Conservation (phyloP, 2,888 invertebrate species). For the Epinotia ramella region DNA sequence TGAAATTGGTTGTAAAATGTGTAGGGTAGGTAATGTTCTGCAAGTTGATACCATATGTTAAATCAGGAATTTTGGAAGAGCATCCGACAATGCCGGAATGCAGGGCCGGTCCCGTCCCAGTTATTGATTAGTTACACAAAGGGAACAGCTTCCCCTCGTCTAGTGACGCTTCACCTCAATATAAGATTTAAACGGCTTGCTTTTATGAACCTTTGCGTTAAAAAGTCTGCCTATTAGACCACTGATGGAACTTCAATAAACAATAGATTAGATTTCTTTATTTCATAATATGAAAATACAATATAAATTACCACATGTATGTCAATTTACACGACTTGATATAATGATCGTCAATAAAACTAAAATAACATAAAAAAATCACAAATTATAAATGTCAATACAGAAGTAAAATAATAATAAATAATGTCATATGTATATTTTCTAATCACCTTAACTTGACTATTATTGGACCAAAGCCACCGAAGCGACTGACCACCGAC, state of each 20-base stretch:
- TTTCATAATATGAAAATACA: too few species aligned
- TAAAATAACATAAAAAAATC: too few species aligned
- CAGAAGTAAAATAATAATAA: too few species aligned
- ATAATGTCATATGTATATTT: not conserved
- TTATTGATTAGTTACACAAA: constrained; percentile 64
- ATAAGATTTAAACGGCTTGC: constrained; percentile 22
- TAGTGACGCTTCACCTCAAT: constrained; percentile 45
- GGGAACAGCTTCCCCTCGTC: constrained; percentile 60
- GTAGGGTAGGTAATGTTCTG: not conserved
- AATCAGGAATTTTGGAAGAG: constrained; percentile 44
- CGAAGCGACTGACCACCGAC: constrained; percentile 44
- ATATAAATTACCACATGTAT: too few species aligned
- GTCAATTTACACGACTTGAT: too few species aligned
- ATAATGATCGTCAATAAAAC: too few species aligned
- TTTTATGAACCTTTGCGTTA: constrained; percentile 15
- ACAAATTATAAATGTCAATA: too few species aligned
- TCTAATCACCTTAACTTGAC: not conserved
- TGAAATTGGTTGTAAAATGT: constrained; percentile 1
- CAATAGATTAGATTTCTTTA: too few species aligned
- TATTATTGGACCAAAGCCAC: too few species aligned
- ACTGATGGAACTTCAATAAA: not conserved
- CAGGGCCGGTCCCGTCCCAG: constrained; percentile 52
- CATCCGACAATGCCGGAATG: constrained; percentile 47
- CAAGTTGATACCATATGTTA: constrained; percentile 32
- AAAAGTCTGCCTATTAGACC: not conserved